Evolutionary conservation across 2,113 vertebrate species (phyloP), one percentile per base, ranked within the genome.

Genomic region (Phoxinus phoxinus): DNA sequence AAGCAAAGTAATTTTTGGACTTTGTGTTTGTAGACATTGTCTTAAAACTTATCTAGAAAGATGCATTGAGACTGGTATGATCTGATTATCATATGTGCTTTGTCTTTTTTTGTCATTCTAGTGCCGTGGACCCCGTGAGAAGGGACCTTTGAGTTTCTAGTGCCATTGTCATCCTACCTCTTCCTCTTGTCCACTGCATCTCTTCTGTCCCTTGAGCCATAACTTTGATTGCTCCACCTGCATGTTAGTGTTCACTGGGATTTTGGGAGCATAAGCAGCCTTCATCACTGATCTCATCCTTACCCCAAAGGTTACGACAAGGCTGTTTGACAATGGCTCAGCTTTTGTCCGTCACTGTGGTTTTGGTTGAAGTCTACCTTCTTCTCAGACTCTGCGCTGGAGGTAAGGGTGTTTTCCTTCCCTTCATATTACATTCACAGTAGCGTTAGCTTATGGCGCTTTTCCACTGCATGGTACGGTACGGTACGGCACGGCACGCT

Each of bases 61-160:
- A 32, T 2, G 4, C 4, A 19, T 25, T 59, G 32, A n/a, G 8
- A 44, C n/a, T 2, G 53, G 32, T 78, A 23, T 25, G 46, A 59
- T 56, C 3, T 23, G 32, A 48, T 25, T 63, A 7, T 41, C 37
- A 76, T 12, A 48, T 65, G 5, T 74, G 37, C n/a, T 19, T 51
- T 65, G 25, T 76, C n/a, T 41, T 30, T 58, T 61, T 41, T 61
- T 41, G 74, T 12, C 77, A 46, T 86, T 72, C 8, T 88, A 94
- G 94, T 87, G 86, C 89, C 90, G 56, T 89, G 90, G 88, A 92
- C 59, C 90, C 90, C 78, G 83, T 93, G 90, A 93, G 83, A 91
- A 87, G 27, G 65, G 90, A 48, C 73, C 88, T 81, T 88, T 90
- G 87, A 87, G 85, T 35, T 86, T 90, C 77, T 59, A 71, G 74